Conservation (phyloP, 2,888 invertebrate species). For the Zygogramma bicolorata region DNA sequence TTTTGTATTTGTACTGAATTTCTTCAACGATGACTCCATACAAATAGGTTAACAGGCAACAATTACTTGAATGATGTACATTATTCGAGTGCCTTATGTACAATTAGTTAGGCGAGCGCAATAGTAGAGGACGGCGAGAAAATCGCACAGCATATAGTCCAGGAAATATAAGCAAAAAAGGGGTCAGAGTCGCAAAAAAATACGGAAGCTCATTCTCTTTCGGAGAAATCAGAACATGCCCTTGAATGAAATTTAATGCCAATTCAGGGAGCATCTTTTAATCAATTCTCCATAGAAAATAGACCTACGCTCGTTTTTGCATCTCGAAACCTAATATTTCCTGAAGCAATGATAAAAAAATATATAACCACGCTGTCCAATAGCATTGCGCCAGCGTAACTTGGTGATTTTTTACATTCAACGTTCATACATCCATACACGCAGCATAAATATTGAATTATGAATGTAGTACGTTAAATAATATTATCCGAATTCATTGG, state of each 20-base stretch:
- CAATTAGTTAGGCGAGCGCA: conserved; percentile 40
- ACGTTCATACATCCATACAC: conserved; percentile 48
- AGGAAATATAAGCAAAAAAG: no score
- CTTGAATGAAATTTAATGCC: no score
- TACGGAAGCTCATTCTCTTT: no score
- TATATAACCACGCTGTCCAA: no score
- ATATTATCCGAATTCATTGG: neutral
- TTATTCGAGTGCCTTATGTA: conserved; percentile 59
- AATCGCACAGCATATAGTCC: neutral
- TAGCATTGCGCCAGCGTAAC: neutral
- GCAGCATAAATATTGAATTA: conserved; percentile 41
- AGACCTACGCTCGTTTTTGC: no score
- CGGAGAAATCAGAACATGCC: no score
- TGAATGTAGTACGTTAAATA: conserved; percentile 33
- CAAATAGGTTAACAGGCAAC: conserved; percentile 57
- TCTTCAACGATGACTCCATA: conserved; percentile 47
- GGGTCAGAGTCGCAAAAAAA: no score
- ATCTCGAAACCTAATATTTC: no score
- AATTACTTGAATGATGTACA: conserved; percentile 52
- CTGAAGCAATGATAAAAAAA: no score
- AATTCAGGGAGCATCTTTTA: no score
- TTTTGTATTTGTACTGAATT: conserved; percentile 60
- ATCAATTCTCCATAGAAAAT: no score
- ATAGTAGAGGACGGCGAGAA: neutral
- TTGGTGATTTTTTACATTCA: conserved; percentile 33